Base-by-base conservation (phyloP, 2,888 invertebrate genomes). In the Protonemura montana region DNA sequence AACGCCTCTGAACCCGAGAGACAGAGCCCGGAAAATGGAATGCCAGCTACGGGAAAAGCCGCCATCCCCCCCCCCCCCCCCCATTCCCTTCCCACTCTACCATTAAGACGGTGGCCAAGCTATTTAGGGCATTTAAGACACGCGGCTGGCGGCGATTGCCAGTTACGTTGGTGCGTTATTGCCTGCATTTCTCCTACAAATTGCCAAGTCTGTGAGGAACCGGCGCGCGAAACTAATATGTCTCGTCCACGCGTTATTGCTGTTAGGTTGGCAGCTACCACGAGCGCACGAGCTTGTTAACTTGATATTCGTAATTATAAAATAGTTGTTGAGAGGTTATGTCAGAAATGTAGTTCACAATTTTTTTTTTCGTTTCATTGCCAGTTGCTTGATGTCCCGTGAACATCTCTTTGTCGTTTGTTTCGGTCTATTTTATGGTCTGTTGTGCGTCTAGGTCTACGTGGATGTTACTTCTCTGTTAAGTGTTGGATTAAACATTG, bases 111-210 rank as follows among this genome's bases (percentile, higher is more conserved):
- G 89, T 88, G 89, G 89, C 89, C 88, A 89, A 89, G 90, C 89
- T 89, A 90, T 90, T 90, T 90, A 90, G 89, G 90, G 89, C 89
- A 90, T 89, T 90, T 90, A 89, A 89, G 89, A 89, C 86, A 59
- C 59, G 59, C 59, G 59, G 59, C 6, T 35, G 59, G 13, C 59
- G 76, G 29, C 82, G 83, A 86, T 84, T 77, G 86, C 80, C 86
- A 80, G 80, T 85, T 85, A 85, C 35, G 78, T 27, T 27, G 35
- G 77, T 86, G 76, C 35, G 86, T 86, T 86, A 86, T 86, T 86
- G 84, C 86, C 86, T 83, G 59, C 41, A 82, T 84, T 30, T 81
- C 30, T 81, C 81, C 6, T 29, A 29, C 76, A 84, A 76, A 84
- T 84, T 26, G 84, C 84, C 76, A 28, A 84, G 84, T 84, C 21